Percentiles rank a stretch among this genome's conserved stretches.
These are phyloP conservation scores for Seriola quinqueradiata DNA, from an alignment of 2,113 vertebrate genomes.

Conservation along the genomic window DNA sequence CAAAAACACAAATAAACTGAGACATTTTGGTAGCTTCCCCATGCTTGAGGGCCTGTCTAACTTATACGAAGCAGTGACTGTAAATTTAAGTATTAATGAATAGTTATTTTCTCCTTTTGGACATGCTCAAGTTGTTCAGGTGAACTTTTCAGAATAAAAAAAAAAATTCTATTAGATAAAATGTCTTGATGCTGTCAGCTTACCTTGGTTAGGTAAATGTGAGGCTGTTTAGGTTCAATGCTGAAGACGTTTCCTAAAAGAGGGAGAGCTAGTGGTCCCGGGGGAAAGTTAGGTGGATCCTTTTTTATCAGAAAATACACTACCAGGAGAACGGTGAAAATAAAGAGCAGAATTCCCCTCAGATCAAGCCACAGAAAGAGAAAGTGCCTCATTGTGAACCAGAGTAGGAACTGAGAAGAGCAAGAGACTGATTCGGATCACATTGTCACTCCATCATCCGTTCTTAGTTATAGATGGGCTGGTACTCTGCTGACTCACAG, in stretches of 20 bases:
- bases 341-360: constrained; percentile 75
- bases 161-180: background rate
- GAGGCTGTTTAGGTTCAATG: constrained; percentile 79
- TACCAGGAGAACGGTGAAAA: constrained; percentile 72
- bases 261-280: constrained; percentile 82
- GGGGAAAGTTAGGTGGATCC: constrained; percentile 84
- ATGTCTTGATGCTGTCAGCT: constrained; percentile 19
- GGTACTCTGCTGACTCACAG: constrained; percentile 59
- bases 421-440: background rate
- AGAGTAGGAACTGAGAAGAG: constrained; percentile 1
- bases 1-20: background rate
- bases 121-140: background rate
- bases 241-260: constrained; percentile 84
- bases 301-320: constrained; percentile 71
- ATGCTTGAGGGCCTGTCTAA: background rate
- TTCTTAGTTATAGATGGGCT: constrained; percentile 37
- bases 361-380: constrained; percentile 65
- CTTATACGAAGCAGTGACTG: background rate
- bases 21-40: background rate
- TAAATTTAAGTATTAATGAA: background rate
- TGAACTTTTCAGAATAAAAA: background rate
- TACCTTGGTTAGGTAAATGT: constrained; percentile 84
- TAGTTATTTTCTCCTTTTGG: background rate
- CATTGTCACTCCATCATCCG: constrained; percentile 12
- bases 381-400: constrained; percentile 67